Evolutionary conservation across 2,888 invertebrate genomes (phyloP), one percentile per base, ranked within the genome.

Genomic region (Acrobasis suavella): DNA sequence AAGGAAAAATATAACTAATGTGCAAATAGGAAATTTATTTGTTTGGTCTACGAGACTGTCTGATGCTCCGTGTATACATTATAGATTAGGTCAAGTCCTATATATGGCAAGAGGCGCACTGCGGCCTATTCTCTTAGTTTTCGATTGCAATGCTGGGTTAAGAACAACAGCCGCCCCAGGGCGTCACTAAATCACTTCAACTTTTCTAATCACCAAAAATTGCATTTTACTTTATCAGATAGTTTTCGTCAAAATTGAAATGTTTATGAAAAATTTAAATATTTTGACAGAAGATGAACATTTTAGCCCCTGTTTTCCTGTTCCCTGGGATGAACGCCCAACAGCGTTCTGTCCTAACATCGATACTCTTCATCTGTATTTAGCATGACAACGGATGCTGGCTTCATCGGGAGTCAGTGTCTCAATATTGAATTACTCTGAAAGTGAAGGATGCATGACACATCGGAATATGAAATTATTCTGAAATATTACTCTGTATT

Each of bases 31-130:
- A 51, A 16, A 15, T 60, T 51, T 51, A 60, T 51, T 52, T 52
- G 60, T 60, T 60, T n/a, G 50, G 38, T 51, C 16, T 38, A 71
- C 70, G 72, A 71, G 74, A 69, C 67, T 69, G 73, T 75, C 70
- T 74, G 75, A 77, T 77, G 75, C 78, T 80, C 70, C 37, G n/a
- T 52, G 22, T 16, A 72, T 89, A 82, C 83, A 89, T 89, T 85
- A 89, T 86, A 77, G 71, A 89, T 89, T 86, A 89, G 89, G 86
- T 85, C 86, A 80, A 79, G 78, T 78, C 85, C 85, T 81, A 79
- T 82, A 86, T 87, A 82, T 77, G 70, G 69, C 70, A 65, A 74
- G 74, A 78, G 77, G 75, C 74, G 74, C 74, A 75, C 58, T 74
- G 77, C 73, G 74, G 74, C 62, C 65, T 68, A 65, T 68, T 69